Base-by-base conservation (phyloP, 2,888 invertebrate species). In the Aleiodes testaceus region DNA sequence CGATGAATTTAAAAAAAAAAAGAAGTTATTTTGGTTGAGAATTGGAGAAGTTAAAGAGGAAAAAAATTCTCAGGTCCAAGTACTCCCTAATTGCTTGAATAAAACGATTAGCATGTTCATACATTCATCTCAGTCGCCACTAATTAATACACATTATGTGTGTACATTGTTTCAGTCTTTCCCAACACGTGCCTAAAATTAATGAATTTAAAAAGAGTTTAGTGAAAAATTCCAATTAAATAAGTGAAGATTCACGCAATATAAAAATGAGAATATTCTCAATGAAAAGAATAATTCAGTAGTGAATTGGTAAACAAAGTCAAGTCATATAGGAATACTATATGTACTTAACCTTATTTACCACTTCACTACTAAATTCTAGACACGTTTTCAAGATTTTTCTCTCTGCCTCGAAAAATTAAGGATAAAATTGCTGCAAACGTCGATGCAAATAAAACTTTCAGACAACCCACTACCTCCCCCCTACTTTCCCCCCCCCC, bases 71-170 rank as follows among this genome's bases (percentile, higher is more conserved):
- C 50, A 55, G 50, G 61, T 76, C 72, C 73, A 78, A 81, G 79
- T 79, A 75, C 75, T 74, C 55, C 76, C 70, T 78, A 80, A 81
- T 81, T 78, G 77, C 66, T 72, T 78, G 74, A 78, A 81, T 81
- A 77, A 81, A 79, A 81, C 78, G 74, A 79, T 81, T 79, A 79
- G 74, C 70, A 47, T 50, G 64, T 52, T 63, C 44, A 44, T 64
- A 22, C 44, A 63, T 69, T 64, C 63, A 63, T 69, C 67, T 45
- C 36, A 36, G 36, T 36, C 9, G 9, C 36, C 59, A 22, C 64
- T 59, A 49, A 49, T 49, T n/a, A 49, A 16, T 49, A 2, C 16
- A 16, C 49, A 49, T 49, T 49, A 9, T 36, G 11, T 36, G 36
- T 36, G 36, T 9, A 36, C 36, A 36, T 36, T 36, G 11, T 36